phyloP scores from a whole-genome alignment of 2,113 vertebrate species.

The Serilophus lunatus region DNA sequence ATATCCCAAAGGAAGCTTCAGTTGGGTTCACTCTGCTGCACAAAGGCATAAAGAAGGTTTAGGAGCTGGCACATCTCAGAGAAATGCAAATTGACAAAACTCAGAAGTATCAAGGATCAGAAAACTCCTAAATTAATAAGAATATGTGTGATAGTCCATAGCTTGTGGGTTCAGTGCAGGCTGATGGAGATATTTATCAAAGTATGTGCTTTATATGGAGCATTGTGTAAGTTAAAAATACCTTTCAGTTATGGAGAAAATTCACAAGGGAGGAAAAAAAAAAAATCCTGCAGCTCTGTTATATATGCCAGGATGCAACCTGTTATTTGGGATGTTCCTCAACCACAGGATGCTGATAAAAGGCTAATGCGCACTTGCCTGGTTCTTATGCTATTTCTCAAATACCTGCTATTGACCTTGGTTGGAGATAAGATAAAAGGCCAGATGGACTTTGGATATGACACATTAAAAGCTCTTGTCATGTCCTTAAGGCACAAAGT shows the following conservation, averaged over 20 bases:
- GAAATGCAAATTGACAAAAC: not conserved
- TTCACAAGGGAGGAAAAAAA: rapidly evolving
- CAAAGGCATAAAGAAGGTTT: not conserved
- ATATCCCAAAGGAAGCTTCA: not conserved
- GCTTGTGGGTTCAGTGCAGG: not conserved
- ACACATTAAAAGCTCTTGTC: not conserved
- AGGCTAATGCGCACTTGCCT: not conserved
- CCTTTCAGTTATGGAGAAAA: not conserved
- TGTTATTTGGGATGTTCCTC: not conserved
- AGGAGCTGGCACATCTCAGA: not conserved
- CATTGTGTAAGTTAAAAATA: not conserved
- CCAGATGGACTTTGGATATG: not conserved
- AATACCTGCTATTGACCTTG: not conserved
- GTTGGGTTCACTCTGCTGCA: not conserved
- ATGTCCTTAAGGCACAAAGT: not conserved
- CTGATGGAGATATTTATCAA: not conserved
- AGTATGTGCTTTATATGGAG: not conserved
- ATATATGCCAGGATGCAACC: not conserved
- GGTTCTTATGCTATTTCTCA: not conserved
- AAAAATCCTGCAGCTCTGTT: not conserved
- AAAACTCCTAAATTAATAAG: not conserved
- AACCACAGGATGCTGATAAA: not conserved
- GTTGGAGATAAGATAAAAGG: not conserved
- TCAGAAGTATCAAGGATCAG: rapidly evolving
- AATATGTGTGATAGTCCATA: not conserved